Evolutionary conservation across 2,888 invertebrate genomes (phyloP).

Genomic region (Nomada ruficornis): DNA sequence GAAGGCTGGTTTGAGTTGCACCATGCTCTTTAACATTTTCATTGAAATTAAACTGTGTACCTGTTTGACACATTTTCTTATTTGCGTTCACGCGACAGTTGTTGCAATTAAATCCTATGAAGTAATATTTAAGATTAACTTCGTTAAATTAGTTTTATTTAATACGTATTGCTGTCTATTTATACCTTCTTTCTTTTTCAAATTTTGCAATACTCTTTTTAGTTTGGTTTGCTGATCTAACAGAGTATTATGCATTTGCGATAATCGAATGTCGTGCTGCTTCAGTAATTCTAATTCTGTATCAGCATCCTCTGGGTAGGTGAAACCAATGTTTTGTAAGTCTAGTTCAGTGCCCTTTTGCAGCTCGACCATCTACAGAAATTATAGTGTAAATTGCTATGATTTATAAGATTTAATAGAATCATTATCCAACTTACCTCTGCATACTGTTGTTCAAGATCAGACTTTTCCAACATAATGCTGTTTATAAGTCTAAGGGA

Average conservation of each 20-base stretch:
- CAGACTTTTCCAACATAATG: conserved; percentile 89
- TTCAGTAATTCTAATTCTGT: conserved; percentile 88
- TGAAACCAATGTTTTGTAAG: conserved; percentile 88
- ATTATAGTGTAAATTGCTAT: conserved; percentile 16
- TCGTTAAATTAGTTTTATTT: background rate
- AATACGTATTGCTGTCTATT: background rate
- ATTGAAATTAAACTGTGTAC: conserved; percentile 79
- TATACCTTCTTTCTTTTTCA: conserved; percentile 83
- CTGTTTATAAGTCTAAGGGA: conserved; percentile 89
- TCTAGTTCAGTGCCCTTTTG: conserved; percentile 86
- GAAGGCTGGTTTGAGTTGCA: conserved; percentile 79
- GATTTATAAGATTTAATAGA: conserved; percentile 6
- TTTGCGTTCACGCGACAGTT: conserved; percentile 75
- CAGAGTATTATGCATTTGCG: conserved; percentile 87
- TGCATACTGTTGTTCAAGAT: conserved; percentile 89
- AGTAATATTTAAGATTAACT: conserved; percentile 6
- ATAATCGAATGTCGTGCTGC: conserved; percentile 88
- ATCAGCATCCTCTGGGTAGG: conserved; percentile 87
- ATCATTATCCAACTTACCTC: conserved; percentile 71
- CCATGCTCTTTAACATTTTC: conserved; percentile 77
- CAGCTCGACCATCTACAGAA: conserved; percentile 87
- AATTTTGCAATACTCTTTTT: conserved; percentile 83
- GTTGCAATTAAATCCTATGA: conserved; percentile 73
- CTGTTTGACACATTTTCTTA: conserved; percentile 78
- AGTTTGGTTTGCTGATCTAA: conserved; percentile 88